phyloP scores from a whole-genome alignment of 2,888 invertebrate genomes.

The Drosophila histrio region DNA sequence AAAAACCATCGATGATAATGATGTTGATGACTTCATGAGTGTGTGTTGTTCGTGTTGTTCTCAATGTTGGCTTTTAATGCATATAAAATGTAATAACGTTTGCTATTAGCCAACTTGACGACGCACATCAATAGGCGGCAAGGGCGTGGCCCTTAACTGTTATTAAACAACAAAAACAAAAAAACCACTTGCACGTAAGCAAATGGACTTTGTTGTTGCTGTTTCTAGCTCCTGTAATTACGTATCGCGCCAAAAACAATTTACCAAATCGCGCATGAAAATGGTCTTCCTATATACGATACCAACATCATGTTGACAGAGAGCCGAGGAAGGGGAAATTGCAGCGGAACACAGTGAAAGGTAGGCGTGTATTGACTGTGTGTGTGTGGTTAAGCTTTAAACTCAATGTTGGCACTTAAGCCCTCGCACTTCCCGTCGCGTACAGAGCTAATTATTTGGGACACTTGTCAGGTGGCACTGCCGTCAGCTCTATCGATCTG shows the following conservation, averaged over 20 bases:
- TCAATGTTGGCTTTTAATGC: conserved; percentile 44
- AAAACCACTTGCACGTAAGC: conserved; percentile 14
- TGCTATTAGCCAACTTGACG: conserved; percentile 60
- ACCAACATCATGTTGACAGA: conserved; percentile 23
- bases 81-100: conserved; percentile 56
- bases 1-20: conserved; percentile 18
- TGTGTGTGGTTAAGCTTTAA: conserved; percentile 33
- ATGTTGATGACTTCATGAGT: conserved; percentile 44
- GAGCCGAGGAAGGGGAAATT: neutral
- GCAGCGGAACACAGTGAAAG: neutral
- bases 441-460: conserved; percentile 46
- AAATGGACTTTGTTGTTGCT: neutral
- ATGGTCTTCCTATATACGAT: neutral
- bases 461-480: conserved; percentile 30
- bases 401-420: conserved; percentile 16
- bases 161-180: conserved; percentile 28
- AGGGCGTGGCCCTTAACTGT: conserved; percentile 38
- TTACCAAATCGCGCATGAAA: conserved; percentile 47
- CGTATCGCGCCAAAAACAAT: conserved; percentile 40
- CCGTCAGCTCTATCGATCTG: conserved; percentile 37
- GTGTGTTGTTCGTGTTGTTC: neutral
- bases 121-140: conserved; percentile 28
- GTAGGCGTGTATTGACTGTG: neutral
- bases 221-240: conserved; percentile 35
- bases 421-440: neutral